Percentiles rank a stretch among this genome's conserved stretches.
These are phyloP conservation scores for Drosophila formosana DNA, from an alignment of 2,888 invertebrate genomes.

Conservation along the genomic window DNA sequence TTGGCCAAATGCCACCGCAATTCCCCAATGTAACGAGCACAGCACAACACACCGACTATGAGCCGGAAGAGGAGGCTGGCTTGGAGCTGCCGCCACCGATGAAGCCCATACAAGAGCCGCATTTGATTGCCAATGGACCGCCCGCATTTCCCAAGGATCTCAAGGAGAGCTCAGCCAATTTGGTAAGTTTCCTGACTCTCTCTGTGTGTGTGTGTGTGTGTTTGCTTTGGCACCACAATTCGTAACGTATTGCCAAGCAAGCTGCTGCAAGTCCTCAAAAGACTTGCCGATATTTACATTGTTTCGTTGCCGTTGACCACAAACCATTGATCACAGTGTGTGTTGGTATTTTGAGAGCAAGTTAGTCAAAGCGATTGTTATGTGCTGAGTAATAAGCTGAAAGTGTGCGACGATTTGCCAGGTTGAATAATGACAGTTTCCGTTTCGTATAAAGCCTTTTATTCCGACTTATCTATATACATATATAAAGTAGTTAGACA, in stretches of 20 bases:
- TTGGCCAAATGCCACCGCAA: slow-evolving; percentile 60
- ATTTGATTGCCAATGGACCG: slow-evolving; percentile 85
- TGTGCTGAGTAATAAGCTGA: neutral
- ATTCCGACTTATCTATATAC: too few relatives aligned
- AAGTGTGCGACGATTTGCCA: too few relatives aligned
- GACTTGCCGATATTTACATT: slow-evolving; percentile 13
- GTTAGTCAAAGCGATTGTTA: neutral
- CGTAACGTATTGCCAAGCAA: slow-evolving; percentile 10
- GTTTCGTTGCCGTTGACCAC: slow-evolving; percentile 4
- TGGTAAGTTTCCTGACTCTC: slow-evolving; percentile 84
- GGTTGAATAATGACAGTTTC: too few relatives aligned
- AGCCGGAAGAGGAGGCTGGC: slow-evolving; percentile 91
- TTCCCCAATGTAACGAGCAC: slow-evolving; percentile 69
- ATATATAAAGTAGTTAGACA: too few relatives aligned
- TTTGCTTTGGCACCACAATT: slow-evolving; percentile 3
- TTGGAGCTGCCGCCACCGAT: slow-evolving; percentile 97
- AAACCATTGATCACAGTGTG: slow-evolving; percentile 5
- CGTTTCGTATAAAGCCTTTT: too few relatives aligned
- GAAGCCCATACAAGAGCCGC: slow-evolving; percentile 94
- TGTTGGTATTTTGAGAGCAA: neutral
- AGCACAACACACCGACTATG: slow-evolving; percentile 73
- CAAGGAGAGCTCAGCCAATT: slow-evolving; percentile 87
- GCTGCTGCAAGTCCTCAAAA: neutral
- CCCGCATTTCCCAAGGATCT: slow-evolving; percentile 85
- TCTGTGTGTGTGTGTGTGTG: slow-evolving; percentile 72